Evolutionary conservation across 2,113 vertebrate genomes (phyloP).

Genomic region (Porphyrio hochstetteri): DNA sequence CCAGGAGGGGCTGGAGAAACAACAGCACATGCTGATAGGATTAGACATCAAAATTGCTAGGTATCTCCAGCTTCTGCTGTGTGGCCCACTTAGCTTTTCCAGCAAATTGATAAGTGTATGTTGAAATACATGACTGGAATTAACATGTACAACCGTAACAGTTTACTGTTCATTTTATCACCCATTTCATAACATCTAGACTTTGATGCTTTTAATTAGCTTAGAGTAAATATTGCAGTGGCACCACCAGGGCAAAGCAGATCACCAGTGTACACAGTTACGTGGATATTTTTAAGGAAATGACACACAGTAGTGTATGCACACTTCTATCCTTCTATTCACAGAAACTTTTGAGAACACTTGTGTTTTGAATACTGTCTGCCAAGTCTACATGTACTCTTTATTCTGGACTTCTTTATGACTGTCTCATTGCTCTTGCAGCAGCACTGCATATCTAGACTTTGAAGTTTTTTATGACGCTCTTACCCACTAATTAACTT

Average conservation of each 20-base stretch:
- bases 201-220: slow-evolving; percentile 49
- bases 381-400: slow-evolving; percentile 20
- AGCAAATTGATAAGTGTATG: neutral
- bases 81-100: neutral
- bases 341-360: neutral
- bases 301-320: neutral
- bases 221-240: neutral
- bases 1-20: neutral
- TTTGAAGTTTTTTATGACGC: slow-evolving; percentile 73
- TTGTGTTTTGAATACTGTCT: slow-evolving; percentile 14
- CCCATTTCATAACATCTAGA: slow-evolving; percentile 3
- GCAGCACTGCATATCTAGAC: slow-evolving; percentile 55
- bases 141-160: neutral
- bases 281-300: slow-evolving; percentile 18
- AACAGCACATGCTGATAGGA: neutral
- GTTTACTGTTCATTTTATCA: neutral
- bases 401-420: slow-evolving; percentile 16
- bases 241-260: neutral
- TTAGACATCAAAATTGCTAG: neutral
- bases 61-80: neutral
- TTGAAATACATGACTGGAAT: slow-evolving; percentile 24
- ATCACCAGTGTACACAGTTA: neutral
- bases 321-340: neutral
- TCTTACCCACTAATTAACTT: slow-evolving; percentile 76
- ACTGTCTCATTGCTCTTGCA: slow-evolving; percentile 36